phyloP scores from a whole-genome alignment of 2,888 invertebrate species.

The Ametastegia equiseti region DNA sequence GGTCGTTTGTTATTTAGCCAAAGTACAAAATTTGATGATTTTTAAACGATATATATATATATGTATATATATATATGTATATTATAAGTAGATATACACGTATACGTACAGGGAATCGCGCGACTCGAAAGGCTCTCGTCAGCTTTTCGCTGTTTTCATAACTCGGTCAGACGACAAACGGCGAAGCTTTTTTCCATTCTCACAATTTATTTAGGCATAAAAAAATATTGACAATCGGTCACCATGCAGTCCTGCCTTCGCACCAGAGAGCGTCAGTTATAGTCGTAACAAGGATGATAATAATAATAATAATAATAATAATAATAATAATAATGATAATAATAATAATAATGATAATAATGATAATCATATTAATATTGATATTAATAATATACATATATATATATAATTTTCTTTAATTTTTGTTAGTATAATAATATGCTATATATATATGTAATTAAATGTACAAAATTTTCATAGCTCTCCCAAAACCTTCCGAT shows the following conservation, averaged over 20 bases:
- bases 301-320: background rate
- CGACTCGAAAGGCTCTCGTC: background rate
- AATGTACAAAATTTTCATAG: conserved; percentile 11
- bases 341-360: background rate
- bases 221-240: conserved; percentile 15
- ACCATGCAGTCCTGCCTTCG: background rate
- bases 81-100: no score
- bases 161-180: conserved; percentile 1
- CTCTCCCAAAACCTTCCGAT: conserved; percentile 24
- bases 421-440: conserved; percentile 23
- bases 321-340: conserved; percentile 11
- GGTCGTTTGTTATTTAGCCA: background rate
- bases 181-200: background rate
- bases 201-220: background rate
- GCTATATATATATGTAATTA: conserved; percentile 14
- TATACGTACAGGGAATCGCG: background rate
- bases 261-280: conserved; percentile 1
- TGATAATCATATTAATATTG: background rate
- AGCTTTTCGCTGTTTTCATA: background rate
- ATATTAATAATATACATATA: background rate
- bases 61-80: no score
- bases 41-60: no score
- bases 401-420: conserved; percentile 12
- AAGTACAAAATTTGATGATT: conserved; percentile 4
- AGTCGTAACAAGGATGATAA: background rate